These are phyloP conservation scores for Bettongia penicillata DNA, from an alignment of 2,113 vertebrate genomes.

Conservation along the genomic window DNA sequence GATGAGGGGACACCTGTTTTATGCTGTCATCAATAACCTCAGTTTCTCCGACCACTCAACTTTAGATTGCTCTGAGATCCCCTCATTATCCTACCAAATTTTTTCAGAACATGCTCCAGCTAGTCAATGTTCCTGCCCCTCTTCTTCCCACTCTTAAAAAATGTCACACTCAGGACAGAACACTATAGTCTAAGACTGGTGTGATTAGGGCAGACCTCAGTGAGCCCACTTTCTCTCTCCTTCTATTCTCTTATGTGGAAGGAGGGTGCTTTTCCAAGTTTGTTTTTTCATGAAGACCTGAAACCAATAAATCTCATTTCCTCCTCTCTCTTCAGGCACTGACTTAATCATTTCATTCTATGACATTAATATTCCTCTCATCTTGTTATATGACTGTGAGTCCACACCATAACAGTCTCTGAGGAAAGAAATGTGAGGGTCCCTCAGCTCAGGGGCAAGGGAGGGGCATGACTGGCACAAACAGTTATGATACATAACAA, in stretches of 20 bases:
- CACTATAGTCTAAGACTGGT: background rate
- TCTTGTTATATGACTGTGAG: background rate
- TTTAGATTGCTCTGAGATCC: background rate
- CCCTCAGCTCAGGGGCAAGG: background rate
- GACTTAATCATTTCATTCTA: background rate
- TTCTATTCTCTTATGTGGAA: background rate
- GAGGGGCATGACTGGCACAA: background rate
- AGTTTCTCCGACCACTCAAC: background rate
- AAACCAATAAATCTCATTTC: background rate
- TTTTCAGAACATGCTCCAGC: background rate
- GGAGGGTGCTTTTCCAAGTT: background rate
- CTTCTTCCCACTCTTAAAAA: background rate
- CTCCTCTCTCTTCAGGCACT: background rate
- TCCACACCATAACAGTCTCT: background rate
- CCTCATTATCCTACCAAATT: background rate
- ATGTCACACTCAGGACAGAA: background rate
- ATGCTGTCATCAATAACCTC: background rate
- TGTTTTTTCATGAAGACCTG: background rate
- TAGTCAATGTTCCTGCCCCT: background rate
- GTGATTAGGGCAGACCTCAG: background rate
- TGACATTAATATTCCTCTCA: background rate
- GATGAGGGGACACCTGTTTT: too few relatives aligned
- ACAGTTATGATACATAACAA: background rate
- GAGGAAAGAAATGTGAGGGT: background rate
- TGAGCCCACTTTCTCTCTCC: background rate